Base-by-base conservation (phyloP, 35 echinoderm and acorn worm genomes). In the Eucidaris tribuloides region DNA sequence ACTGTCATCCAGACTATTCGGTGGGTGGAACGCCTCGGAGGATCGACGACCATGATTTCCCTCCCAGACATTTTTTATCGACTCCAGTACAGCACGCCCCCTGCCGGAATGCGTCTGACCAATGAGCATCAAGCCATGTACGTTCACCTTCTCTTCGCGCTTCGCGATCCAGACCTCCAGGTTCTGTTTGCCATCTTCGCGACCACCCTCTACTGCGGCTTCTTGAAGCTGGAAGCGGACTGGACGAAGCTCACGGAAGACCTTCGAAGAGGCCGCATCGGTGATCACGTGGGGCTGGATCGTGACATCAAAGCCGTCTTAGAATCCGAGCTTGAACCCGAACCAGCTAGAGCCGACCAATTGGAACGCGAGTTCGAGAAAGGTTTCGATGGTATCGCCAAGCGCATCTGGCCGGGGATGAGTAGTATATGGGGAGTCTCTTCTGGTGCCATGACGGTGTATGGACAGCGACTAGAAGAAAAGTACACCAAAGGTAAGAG, bases 341-440 rank as follows among this genome's bases (percentile, higher is more conserved):
- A 91, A 60, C 40, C 38, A 20, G 39, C 23, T 30, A 64, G 89
- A 41, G 89, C 83, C 5, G 25, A 24, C 18, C 56, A 91, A 61
- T 48, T 91, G 20, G 46, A 79, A 41, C 31, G 14, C 45, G 89
- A 91, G 39, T 91, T 85, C 35, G 74, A 86, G 76, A 91, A 81
- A 74, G 89, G 89, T 1, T 91, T 86, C 37, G 72, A 80, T 18
- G 61, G 80, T 15, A 91, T 91, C 34, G 34, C 80, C 17, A 81
- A 59, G 59, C 41, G 89, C 17, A 85, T 91, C 71, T 90, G 88
- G 88, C 88, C 88, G 7, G 27, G 72, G 6, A 36, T 84, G 5
- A 18, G 24, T 42, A 36, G 71, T 22, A 28, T 90, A 4, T 56
- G 70, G 23, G 50, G 31, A 33, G 54, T 90, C 24, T 41, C 82